phyloP scores from a whole-genome alignment of 37 sponge, comb jelly and placozoan species.

The Corticium candelabrum region DNA sequence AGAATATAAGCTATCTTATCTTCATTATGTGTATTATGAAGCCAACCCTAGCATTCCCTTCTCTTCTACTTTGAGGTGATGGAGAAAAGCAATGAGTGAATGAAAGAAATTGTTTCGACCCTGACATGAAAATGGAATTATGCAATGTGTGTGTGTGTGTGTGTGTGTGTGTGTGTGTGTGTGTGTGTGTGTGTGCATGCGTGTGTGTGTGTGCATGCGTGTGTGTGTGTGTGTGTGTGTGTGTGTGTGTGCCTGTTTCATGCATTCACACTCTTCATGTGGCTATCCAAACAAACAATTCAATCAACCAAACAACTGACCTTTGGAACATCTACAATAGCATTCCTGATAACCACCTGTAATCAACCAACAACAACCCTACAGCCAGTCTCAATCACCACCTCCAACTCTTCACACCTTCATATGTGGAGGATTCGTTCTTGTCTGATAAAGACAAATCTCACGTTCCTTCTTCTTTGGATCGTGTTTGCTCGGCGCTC shows the following conservation, averaged over 20 bases:
- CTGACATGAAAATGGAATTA: constrained; percentile 19
- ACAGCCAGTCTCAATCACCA: background rate
- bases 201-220: too few relatives aligned
- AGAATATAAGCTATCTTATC: too few relatives aligned
- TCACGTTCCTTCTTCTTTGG: constrained; percentile 33
- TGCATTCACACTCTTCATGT: too few relatives aligned
- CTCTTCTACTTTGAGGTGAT: constrained; percentile 50
- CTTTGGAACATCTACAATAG: constrained; percentile 42
- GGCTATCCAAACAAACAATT: too few relatives aligned
- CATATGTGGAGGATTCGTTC: constrained; percentile 61
- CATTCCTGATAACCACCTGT: constrained; percentile 35
- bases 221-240: too few relatives aligned
- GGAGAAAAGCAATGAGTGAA: constrained; percentile 61
- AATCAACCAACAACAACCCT: background rate
- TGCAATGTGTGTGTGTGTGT: too few relatives aligned
- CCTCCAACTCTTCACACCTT: constrained; percentile 32
- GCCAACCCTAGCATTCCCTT: constrained; percentile 75
- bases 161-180: too few relatives aligned
- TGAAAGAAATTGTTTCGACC: constrained; percentile 83
- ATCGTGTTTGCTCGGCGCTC: constrained; percentile 61
- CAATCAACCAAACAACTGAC: too few relatives aligned
- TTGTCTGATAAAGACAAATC: constrained; percentile 55
- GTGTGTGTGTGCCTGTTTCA: too few relatives aligned
- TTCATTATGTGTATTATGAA: too few relatives aligned
- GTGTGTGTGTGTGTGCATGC: too few relatives aligned